phyloP scores from a whole-genome alignment of 2,797 vertebrate species.

The Eulemur mongoz region DNA sequence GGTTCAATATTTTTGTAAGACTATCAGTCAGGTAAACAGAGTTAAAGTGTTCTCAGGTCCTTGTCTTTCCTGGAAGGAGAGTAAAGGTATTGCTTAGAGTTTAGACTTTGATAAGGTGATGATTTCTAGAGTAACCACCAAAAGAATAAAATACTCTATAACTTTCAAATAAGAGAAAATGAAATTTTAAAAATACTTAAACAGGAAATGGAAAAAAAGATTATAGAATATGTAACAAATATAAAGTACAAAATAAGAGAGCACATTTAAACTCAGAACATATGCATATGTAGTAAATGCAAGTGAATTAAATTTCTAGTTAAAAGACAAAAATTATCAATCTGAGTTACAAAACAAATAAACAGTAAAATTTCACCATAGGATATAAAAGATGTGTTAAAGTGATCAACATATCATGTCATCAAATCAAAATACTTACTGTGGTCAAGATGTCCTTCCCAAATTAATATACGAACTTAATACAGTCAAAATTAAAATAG shows the following conservation, averaged over 20 bases:
- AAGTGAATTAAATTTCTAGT: background rate
- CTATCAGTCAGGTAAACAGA: background rate
- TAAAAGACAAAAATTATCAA: background rate
- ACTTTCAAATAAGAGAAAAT: background rate
- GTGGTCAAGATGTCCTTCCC: background rate
- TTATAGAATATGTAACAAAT: background rate
- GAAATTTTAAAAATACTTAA: background rate
- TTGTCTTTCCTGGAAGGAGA: background rate
- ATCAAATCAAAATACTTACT: background rate
- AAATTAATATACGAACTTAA: background rate
- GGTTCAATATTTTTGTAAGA: background rate
- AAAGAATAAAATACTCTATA: background rate
- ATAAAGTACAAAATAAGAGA: background rate
- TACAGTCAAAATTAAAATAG: background rate
- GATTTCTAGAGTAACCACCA: background rate
- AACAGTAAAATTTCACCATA: background rate
- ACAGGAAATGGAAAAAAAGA: background rate
- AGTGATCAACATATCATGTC: background rate
- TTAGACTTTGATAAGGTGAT: background rate
- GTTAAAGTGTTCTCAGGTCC: background rate
- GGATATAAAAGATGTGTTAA: background rate
- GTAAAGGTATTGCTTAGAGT: background rate
- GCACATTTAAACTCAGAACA: background rate
- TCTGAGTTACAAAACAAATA: background rate
- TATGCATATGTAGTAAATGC: background rate